phyloP scores from a whole-genome alignment of 2,113 vertebrate genomes.

The Turdus rufiventris region DNA sequence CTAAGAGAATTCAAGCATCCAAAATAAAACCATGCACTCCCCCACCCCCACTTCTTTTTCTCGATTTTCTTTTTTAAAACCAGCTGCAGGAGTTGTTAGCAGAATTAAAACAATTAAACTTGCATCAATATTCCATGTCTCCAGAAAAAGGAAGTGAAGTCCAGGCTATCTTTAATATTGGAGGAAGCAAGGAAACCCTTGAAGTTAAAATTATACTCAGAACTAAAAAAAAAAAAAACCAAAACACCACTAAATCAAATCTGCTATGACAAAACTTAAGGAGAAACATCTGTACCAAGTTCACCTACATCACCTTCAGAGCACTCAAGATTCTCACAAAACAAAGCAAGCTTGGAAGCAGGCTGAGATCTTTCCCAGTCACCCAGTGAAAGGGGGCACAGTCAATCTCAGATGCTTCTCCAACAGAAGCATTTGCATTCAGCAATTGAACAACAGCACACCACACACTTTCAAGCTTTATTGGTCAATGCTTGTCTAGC shows the following conservation, averaged over 20 bases:
- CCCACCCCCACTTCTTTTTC: rapidly evolving
- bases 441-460: neutral
- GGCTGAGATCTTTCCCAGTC: neutral
- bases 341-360: neutral
- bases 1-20: neutral
- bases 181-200: neutral
- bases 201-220: neutral
- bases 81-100: neutral
- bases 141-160: neutral
- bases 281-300: constrained; percentile 5
- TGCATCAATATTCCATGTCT: neutral
- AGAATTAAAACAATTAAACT: neutral
- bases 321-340: neutral
- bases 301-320: neutral
- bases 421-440: neutral
- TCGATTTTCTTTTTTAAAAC: neutral
- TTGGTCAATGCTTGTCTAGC: neutral
- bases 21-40: neutral
- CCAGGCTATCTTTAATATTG: neutral
- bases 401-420: neutral
- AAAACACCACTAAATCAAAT: neutral
- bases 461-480: neutral
- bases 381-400: neutral
- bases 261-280: neutral
- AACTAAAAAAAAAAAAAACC: neutral